phyloP scores from a whole-genome alignment of 2,888 invertebrate species.

The Glaucopsyche alexis region DNA sequence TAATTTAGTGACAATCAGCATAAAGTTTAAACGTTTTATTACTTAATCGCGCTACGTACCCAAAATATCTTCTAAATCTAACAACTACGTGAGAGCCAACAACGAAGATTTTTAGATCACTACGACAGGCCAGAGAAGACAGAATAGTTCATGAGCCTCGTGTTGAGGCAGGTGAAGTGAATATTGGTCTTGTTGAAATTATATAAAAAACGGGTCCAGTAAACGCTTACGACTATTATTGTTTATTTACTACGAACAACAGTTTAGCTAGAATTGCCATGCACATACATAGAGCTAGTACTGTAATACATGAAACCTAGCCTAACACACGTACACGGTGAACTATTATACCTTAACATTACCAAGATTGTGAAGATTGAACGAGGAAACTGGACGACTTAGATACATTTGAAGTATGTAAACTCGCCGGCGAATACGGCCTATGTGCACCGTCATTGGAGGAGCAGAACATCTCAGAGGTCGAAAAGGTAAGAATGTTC shows the following conservation, averaged over 20 bases:
- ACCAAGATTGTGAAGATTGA: slow-evolving; percentile 54
- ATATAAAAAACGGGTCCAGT: slow-evolving; percentile 53
- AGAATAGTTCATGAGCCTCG: slow-evolving; percentile 32
- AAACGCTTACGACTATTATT: slow-evolving; percentile 68
- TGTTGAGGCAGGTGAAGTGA: slow-evolving; percentile 36
- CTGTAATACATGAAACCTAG: slow-evolving; percentile 63
- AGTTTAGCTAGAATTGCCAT: slow-evolving; percentile 74
- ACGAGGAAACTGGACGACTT: slow-evolving; percentile 56
- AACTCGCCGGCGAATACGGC: slow-evolving; percentile 43
- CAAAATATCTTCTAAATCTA: slow-evolving; percentile 71
- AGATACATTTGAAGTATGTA: slow-evolving; percentile 47
- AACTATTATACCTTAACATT: slow-evolving; percentile 58
- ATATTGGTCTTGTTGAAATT: slow-evolving; percentile 58
- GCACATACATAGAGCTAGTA: slow-evolving; percentile 68
- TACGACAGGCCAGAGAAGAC: slow-evolving; percentile 42
- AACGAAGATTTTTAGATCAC: slow-evolving; percentile 69
- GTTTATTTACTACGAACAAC: slow-evolving; percentile 76
- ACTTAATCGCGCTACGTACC: slow-evolving; percentile 66
- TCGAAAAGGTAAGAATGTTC: neutral
- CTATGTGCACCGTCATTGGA: neutral
- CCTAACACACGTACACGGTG: slow-evolving; percentile 73
- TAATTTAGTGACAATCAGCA: slow-evolving; percentile 75
- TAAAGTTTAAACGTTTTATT: slow-evolving; percentile 47
- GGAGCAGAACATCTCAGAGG: neutral
- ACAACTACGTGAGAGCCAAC: slow-evolving; percentile 69